These are phyloP conservation scores for Trematomus loennbergii DNA, from an alignment of 2,113 vertebrate genomes.

Conservation along the genomic window DNA sequence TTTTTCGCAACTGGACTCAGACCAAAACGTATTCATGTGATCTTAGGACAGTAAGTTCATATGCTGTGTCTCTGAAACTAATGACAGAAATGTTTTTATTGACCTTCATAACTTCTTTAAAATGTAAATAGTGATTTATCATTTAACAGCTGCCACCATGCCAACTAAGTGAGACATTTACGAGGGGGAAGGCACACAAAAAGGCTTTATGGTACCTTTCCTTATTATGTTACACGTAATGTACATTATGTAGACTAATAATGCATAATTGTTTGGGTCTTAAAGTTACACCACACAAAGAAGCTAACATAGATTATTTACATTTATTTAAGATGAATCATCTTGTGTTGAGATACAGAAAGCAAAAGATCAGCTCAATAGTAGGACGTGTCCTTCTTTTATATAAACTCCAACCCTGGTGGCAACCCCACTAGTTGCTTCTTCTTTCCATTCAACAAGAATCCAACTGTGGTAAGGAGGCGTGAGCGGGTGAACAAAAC, in stretches of 20 bases:
- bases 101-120: neutral
- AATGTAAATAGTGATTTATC: neutral
- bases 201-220: neutral
- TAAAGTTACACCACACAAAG: neutral
- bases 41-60: neutral
- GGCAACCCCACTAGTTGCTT: constrained; percentile 51
- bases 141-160: neutral
- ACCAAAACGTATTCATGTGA: neutral
- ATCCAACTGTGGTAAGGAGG: constrained; percentile 45
- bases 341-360: neutral
- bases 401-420: constrained; percentile 29
- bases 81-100: neutral
- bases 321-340: too few species aligned
- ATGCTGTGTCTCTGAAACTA: neutral
- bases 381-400: neutral
- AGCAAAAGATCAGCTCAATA: constrained; percentile 4
- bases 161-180: neutral
- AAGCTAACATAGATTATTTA: neutral
- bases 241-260: neutral
- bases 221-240: neutral
- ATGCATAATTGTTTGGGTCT: neutral
- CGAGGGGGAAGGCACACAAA: neutral
- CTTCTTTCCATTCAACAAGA: constrained; percentile 47
- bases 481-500: constrained; percentile 49
- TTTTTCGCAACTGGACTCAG: neutral